Base-by-base conservation (phyloP, 2,113 vertebrate species). In the Tursiops truncatus region DNA sequence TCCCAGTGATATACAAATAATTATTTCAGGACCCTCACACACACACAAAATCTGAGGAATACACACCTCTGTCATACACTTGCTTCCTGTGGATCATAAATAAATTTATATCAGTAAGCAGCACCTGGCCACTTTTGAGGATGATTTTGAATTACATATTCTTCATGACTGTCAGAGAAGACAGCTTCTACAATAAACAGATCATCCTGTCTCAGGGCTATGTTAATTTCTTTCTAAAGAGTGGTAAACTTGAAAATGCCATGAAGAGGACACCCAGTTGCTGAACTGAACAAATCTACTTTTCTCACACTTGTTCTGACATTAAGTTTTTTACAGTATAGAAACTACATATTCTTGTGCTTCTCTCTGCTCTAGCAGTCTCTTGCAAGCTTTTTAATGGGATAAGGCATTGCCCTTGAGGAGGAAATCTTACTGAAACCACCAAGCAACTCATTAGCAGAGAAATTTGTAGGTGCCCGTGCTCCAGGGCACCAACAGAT, bases 401-500 rank as follows among this genome's bases (percentile, higher is more conserved):
- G 21, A 23, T 38, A 85, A 50, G 2, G 0, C 15, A 73, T 86
- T 94, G 60, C 60, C 89, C 89, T 87, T 82, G 20, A 67, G 38
- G 18, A 79, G 11, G 6, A 90, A 70, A n/a, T 77, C 68, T 76
- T 94, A 70, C 71, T 62, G 84, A 95, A 82, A 89, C 38, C 65
- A 95, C 31, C 1, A 26, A 68, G 38, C 56, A 80, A 89, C 84
- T 89, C 53, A 94, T 94, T 97, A 96, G 15, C 53, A 91, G 31
- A 90, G 81, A 85, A 93, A 67, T 53, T 73, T 96, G 70, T 53
- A 85, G 85, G 23, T 96, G 41, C 20, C n/a, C 74, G 28, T 81
- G 76, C 81, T 82, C 26, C 89, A 62, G 89, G 91, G 81, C 89
- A 97, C 44, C 31, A 95, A 89, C 47, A 95, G 41, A 94, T 93